phyloP scores from a whole-genome alignment of 1,140 invertebrate species.

The Eriocheir sinensis region DNA sequence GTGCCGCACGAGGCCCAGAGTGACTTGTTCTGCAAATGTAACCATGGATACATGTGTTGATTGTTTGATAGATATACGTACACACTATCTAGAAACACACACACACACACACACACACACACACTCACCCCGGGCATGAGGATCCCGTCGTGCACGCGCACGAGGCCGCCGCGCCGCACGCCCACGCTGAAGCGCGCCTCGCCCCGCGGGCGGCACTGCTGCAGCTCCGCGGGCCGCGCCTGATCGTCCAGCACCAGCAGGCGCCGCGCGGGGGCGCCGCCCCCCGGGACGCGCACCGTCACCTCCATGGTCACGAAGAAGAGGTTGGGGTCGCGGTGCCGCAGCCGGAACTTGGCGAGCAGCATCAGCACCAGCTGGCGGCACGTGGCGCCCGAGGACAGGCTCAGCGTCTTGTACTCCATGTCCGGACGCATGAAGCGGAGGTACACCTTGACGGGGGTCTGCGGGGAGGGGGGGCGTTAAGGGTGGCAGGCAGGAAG shows the following conservation, averaged over 20 bases:
- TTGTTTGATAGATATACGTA: neutral
- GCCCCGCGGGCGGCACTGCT: conserved; percentile 94
- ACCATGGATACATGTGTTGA: too few relatives aligned
- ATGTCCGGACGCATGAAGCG: conserved; percentile 93
- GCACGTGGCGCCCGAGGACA: conserved; percentile 92
- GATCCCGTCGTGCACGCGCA: conserved; percentile 94
- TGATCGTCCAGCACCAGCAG: conserved; percentile 93
- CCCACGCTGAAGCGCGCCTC: conserved; percentile 91
- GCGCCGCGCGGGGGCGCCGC: conserved; percentile 85
- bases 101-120: neutral
- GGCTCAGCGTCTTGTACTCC: conserved; percentile 95
- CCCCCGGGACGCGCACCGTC: conserved; percentile 84
- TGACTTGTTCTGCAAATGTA: too few relatives aligned
- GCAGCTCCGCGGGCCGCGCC: conserved; percentile 91
- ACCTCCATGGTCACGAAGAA: conserved; percentile 98
- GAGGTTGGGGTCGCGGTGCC: conserved; percentile 93
- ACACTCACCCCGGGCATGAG: conserved; percentile 87
- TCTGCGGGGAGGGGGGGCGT: conserved; percentile 85
- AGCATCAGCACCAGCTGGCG: conserved; percentile 92
- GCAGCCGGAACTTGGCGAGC: conserved; percentile 94
- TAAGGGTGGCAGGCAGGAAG: neutral
- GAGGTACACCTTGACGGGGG: conserved; percentile 94
- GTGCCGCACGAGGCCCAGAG: too few relatives aligned
- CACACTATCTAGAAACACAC: too few relatives aligned
- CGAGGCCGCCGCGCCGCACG: conserved; percentile 91